Base-by-base conservation (phyloP, 2,797 vertebrate genomes). In the Gambusia yucatana region DNA sequence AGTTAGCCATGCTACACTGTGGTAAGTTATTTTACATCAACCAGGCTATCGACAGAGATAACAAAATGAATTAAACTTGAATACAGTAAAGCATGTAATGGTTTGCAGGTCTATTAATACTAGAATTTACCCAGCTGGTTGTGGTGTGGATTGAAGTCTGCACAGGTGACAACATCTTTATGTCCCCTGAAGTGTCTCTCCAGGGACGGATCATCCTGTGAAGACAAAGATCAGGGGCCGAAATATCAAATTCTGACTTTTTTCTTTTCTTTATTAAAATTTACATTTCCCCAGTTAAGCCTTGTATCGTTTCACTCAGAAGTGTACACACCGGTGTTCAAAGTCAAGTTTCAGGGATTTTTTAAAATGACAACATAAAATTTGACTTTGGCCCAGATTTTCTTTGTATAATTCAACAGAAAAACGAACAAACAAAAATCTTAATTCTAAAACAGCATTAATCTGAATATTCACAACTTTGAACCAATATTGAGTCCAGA, bases 111-210 rank as follows among this genome's bases (percentile, higher is more conserved):
- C 3, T 3, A 28, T 13, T 0, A 47, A 28, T 13, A 3, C 20
- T 4, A 52, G n/a, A 8, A 65, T 48, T 83, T 93, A 97, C 96
- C 96, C 65, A 97, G 88, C 25, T 96, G 95, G 82, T 95, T 96
- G 80, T 89, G 16, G 79, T 90, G 95, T 33, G 96, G 94, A 83
- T 74, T 96, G 87, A 97, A 96, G 91, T 96, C 94, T 47, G 92
- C 84, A 82, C 95, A 96, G 4, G 94, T 96, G 48, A 96, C 93
- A 1, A 90, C 92, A 82, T 92, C 95, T 86, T 91, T 96, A 39
- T 97, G 96, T 0, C 94, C 96, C 83, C 92, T 95, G 80, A 96
- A 95, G 79, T 95, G 88, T 73, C 94, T 91, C 75, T 94, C 93
- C 22, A 97, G 86, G 10, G 86, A 84, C 4, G 96, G 96, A 79